These are phyloP conservation scores for Dinocampus coccinellae DNA, from an alignment of 2,888 invertebrate species.

Conservation along the genomic window DNA sequence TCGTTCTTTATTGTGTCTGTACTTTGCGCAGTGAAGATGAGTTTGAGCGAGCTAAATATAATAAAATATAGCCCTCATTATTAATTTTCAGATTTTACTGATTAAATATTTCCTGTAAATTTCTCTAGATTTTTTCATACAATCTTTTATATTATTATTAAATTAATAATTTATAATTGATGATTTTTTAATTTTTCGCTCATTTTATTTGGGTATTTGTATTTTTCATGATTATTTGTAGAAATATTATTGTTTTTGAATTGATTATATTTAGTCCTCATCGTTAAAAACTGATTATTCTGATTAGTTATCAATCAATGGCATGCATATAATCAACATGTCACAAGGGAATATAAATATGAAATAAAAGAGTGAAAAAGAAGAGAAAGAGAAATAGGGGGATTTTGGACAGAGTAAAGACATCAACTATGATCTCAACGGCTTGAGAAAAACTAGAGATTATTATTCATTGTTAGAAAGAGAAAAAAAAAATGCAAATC, in stretches of 20 bases:
- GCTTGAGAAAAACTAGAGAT: conserved; percentile 8
- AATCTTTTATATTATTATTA: no score
- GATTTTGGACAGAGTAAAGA: not conserved
- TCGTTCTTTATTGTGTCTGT: not conserved
- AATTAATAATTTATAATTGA: no score
- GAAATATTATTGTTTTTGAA: no score
- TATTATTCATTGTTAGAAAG: conserved; percentile 6
- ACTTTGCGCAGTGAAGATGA: not conserved
- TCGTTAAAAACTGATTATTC: no score
- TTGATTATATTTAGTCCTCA: no score
- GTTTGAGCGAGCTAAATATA: conserved; percentile 46
- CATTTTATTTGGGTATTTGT: no score
- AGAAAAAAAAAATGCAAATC: not conserved
- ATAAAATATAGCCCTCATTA: conserved; percentile 65
- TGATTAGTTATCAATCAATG: not conserved
- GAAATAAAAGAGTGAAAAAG: no score
- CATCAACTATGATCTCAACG: conserved; percentile 8
- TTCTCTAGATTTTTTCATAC: no score
- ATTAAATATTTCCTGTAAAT: conserved; percentile 43
- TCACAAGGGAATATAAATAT: not conserved
- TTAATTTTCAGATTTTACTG: conserved; percentile 67
- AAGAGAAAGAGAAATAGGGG: not conserved
- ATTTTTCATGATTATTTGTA: no score
- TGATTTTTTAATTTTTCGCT: no score
- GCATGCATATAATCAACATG: not conserved